These are phyloP conservation scores for Epistrophella euchroma DNA, from an alignment of 2,888 invertebrate genomes.

Conservation along the genomic window DNA sequence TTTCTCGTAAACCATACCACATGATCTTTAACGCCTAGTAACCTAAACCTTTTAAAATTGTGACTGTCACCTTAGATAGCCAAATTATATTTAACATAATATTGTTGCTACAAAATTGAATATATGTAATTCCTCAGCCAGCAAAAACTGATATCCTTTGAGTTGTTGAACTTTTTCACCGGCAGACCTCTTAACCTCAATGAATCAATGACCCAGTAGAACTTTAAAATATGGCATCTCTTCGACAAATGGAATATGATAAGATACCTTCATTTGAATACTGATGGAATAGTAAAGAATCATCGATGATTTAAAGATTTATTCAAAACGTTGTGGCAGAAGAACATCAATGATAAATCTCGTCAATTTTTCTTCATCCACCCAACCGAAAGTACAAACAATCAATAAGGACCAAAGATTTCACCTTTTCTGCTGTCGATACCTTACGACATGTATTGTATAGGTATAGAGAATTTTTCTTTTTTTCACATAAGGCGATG, in stretches of 20 bases:
- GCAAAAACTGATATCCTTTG: no score
- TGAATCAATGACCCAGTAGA: no score
- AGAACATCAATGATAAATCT: conserved; percentile 30
- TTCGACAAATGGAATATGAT: not conserved
- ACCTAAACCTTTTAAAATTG: no score
- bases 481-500: not conserved
- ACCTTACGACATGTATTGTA: not conserved
- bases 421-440: conserved; percentile 40
- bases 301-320: conserved; percentile 45
- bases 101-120: no score
- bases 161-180: no score
- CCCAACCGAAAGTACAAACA: conserved; percentile 28
- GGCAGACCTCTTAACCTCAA: no score
- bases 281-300: conserved; percentile 22
- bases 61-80: no score
- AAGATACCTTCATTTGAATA: not conserved
- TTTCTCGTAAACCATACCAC: no score
- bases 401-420: conserved; percentile 46
- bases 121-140: no score
- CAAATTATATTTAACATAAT: no score
- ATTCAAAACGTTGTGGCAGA: conserved; percentile 43
- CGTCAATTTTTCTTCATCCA: not conserved
- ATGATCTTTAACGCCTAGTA: no score
- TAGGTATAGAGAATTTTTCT: conserved; percentile 1
- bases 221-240: no score